Base-by-base conservation (phyloP, 2,797 vertebrate genomes). In the Acestrorhynchus altus region DNA sequence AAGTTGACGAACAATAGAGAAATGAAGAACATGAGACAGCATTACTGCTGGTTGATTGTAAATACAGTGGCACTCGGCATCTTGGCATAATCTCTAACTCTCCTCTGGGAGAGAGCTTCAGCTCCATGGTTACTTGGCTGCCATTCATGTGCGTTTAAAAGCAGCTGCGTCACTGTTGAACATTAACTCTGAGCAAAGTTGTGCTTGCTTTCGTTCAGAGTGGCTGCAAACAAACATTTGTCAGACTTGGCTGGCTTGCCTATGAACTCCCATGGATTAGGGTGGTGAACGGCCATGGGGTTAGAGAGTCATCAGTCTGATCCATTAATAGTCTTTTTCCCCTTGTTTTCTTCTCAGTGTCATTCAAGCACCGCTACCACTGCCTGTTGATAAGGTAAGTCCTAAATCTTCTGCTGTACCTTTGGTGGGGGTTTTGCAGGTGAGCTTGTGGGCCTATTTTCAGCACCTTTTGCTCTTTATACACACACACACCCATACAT, bases 361-460 rank as follows among this genome's bases (percentile, higher is more conserved):
- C 91, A 98, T 98, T 93, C 96, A 97, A 91, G 92, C 96, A 90
- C 95, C 97, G 74, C 92, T 97, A 89, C 95, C 98, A 86, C 95
- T 96, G 93, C 97, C 98, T 90, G 93, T 98, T 94, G 97, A 99
- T 92, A 99, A 99, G 97, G 97, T 99, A 96, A 97, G 94, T 60
- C 64, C 8, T 49, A 4, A 8, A 0, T 8, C 2, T 49, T n/a
- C 51, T 4, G 1, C n/a, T 44, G 22, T 4, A n/a, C 31, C 11
- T 18, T 22, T 42, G 7, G 8, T 8, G 47, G 73, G 51, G 26
- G 31, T 35, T 18, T 31, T 40, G 26, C 28, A 18, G 44, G 3
- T 16, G n/a, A 16, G 24, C 13, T n/a, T 15, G 26, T 35, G 13
- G 5, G 1, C 1, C n/a, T 2, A 15, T 15, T 35, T 61, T 35